Evolutionary conservation across 2,888 invertebrate species (phyloP).

Genomic region (Phytoseiulus persimilis): DNA sequence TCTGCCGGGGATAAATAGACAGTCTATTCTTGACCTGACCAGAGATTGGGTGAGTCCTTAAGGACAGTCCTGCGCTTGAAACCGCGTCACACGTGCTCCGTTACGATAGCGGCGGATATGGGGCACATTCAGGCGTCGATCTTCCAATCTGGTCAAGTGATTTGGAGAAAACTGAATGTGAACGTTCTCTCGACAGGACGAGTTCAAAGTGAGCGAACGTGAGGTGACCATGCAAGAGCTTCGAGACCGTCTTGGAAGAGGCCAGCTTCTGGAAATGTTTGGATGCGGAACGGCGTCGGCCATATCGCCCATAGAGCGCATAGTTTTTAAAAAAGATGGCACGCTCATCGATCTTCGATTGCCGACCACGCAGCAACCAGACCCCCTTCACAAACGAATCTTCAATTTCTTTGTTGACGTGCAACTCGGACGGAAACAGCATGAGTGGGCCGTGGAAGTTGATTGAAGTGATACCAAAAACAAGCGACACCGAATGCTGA

Average conservation of each 20-base stretch:
- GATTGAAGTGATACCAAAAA: background rate
- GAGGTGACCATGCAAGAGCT: slow-evolving; percentile 37
- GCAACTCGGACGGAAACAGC: slow-evolving; percentile 17
- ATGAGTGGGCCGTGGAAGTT: slow-evolving; percentile 23
- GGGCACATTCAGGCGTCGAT: background rate
- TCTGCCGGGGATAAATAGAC: slow-evolving; percentile 39
- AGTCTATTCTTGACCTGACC: slow-evolving; percentile 39
- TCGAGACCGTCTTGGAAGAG: slow-evolving; percentile 18
- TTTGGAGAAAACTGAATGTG: background rate
- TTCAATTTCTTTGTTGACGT: slow-evolving; percentile 20
- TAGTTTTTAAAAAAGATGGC: slow-evolving; percentile 6
- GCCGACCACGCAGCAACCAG: slow-evolving; percentile 1
- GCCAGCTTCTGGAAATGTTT: slow-evolving; percentile 40
- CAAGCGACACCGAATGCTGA: background rate
- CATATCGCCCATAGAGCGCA: slow-evolving; percentile 16
- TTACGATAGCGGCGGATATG: background rate
- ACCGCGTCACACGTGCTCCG: background rate
- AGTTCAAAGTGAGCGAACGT: slow-evolving; percentile 37
- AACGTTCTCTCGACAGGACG: slow-evolving; percentile 13
- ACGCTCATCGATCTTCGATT: slow-evolving; percentile 13
- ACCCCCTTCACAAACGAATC: slow-evolving; percentile 5
- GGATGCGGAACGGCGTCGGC: slow-evolving; percentile 28
- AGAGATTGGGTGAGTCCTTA: slow-evolving; percentile 39
- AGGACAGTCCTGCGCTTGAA: background rate
- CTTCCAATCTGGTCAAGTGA: background rate